Conservation (phyloP, 2,797 vertebrate species). For the Caiman crocodilus region DNA sequence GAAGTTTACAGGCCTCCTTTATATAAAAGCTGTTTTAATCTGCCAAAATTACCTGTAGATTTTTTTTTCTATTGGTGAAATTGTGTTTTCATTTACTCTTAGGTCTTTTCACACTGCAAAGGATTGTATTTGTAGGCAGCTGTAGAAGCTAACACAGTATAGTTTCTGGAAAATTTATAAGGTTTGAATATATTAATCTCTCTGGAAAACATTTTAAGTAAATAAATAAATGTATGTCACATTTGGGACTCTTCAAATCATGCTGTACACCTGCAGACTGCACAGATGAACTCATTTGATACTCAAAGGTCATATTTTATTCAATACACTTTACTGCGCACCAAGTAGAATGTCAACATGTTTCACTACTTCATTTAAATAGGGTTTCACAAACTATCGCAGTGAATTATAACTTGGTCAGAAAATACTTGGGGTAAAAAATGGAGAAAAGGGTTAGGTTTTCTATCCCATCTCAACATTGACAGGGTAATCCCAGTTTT, state of each 20-base stretch:
- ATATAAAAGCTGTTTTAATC: not conserved
- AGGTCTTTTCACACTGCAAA: not conserved
- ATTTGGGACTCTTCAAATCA: constrained; percentile 3
- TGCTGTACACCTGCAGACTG: constrained; percentile 5
- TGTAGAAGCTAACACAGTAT: not conserved
- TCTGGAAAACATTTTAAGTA: not conserved
- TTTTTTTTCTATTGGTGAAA: not conserved
- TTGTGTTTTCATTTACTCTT: not conserved
- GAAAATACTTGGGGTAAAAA: not conserved
- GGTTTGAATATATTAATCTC: not conserved
- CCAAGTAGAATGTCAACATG: fast-evolving
- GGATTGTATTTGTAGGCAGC: fast-evolving
- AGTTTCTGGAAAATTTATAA: not conserved
- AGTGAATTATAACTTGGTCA: not conserved
- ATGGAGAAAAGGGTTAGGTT: not conserved
- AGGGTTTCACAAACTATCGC: not conserved
- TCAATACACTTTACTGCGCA: not conserved
- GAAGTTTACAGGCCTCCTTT: not conserved
- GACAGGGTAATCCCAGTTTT: not conserved
- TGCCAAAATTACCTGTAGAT: not conserved
- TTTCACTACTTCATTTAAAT: constrained; percentile 20
- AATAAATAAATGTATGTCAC: constrained; percentile 18
- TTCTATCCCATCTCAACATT: not conserved
- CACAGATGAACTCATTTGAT: constrained; percentile 9
- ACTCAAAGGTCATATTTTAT: constrained; percentile 42